Percentiles rank a stretch among this genome's conserved stretches.
Conservation (phyloP, 2,888 invertebrate genomes). For the Suillia variegata region DNA sequence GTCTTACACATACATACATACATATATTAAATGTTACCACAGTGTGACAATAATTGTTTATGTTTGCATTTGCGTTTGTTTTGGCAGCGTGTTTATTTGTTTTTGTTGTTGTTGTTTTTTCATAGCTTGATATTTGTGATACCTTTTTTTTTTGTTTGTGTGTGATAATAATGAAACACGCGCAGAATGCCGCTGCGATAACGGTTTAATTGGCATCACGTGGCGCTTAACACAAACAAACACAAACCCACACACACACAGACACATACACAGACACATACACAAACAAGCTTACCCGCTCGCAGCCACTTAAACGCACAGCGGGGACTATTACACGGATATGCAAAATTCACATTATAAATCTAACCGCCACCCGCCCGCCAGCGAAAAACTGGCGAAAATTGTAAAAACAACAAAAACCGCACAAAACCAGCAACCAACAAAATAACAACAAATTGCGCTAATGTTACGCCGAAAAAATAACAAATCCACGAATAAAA, state of each 20-base stretch:
- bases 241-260: neutral
- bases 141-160: too few species aligned
- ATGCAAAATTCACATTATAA: neutral
- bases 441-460: neutral
- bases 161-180: constrained; percentile 4
- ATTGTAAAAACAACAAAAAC: neutral
- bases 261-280: neutral
- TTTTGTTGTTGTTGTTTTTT: too few species aligned
- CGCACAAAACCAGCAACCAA: neutral
- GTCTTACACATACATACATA: too few species aligned
- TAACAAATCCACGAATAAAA: too few species aligned
- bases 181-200: neutral
- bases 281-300: neutral
- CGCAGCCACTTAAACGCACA: neutral
- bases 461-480: neutral
- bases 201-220: constrained; percentile 17
- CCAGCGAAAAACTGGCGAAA: neutral
- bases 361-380: neutral
- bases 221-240: constrained; percentile 11
- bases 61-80: too few species aligned
- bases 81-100: neutral
- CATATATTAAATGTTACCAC: neutral
- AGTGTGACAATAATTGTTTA: constrained; percentile 6
- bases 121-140: too few species aligned
- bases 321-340: neutral